A percentile compares a stretch with the other conserved stretches of the same genome.
These are phyloP conservation scores for Equus przewalskii DNA, from an alignment of 2,113 vertebrate genomes.

Conservation along the genomic window DNA sequence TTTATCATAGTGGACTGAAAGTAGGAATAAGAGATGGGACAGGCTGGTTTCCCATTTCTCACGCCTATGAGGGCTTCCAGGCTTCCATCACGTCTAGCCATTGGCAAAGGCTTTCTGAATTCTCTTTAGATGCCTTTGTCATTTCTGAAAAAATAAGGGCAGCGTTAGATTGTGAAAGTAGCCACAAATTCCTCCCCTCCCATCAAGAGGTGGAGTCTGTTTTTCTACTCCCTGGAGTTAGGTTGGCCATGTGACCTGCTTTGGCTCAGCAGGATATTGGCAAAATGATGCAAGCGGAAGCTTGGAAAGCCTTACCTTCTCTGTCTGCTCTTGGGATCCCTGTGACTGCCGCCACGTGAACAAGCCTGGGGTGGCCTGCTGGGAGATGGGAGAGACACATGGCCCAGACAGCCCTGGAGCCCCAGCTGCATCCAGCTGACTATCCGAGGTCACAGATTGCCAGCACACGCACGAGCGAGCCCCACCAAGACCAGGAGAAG, in stretches of 20 bases:
- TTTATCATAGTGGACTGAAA: neutral
- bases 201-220: neutral
- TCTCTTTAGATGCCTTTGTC: neutral
- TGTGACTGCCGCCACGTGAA: rapidly evolving
- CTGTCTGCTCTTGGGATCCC: neutral
- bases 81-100: neutral
- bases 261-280: neutral
- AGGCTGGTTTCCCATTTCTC: neutral
- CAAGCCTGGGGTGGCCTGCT: neutral
- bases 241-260: neutral
- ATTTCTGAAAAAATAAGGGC: neutral
- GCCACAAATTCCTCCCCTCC: neutral
- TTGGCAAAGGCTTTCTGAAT: neutral
- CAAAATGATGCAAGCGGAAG: rapidly evolving
- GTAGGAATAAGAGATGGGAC: neutral
- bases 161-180: neutral
- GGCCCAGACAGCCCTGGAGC: too few relatives aligned
- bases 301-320: neutral
- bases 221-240: neutral
- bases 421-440: neutral
- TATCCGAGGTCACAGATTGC: rapidly evolving
- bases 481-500: neutral
- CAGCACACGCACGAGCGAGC: rapidly evolving
- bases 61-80: neutral
- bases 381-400: neutral